Evolutionary conservation across 2,797 vertebrate species (phyloP).

Genomic region (Sebastes steindachneri): DNA sequence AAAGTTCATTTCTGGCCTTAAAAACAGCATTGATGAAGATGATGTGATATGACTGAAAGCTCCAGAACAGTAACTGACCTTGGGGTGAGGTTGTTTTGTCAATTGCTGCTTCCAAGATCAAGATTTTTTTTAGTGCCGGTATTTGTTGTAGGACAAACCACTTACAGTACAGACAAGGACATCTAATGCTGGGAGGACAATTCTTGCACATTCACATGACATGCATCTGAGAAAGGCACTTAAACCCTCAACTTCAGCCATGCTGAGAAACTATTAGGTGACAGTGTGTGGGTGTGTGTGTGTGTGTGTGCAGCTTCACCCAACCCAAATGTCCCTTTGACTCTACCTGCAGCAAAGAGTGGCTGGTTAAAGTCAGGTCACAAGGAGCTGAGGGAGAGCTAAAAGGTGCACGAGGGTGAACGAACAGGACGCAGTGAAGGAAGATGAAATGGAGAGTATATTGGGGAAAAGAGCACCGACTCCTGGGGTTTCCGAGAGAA

Average conservation of each 20-base stretch:
- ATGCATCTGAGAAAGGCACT: not conserved
- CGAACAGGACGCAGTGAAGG: slow-evolving; percentile 9
- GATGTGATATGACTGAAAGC: not conserved
- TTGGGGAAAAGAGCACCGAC: slow-evolving; percentile 7
- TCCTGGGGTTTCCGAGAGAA: slow-evolving; percentile 26
- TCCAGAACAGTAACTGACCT: not conserved
- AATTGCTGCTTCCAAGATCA: not conserved
- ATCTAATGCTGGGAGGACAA: not conserved
- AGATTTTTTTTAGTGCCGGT: too few species aligned
- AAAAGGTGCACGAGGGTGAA: slow-evolving; percentile 7
- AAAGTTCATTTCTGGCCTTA: not conserved
- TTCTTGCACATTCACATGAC: not conserved
- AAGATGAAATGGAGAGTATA: slow-evolving; percentile 35
- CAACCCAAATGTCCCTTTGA: not conserved
- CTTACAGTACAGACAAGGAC: not conserved
- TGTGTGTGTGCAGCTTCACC: not conserved
- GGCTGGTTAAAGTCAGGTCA: slow-evolving; percentile 37
- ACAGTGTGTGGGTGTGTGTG: not conserved
- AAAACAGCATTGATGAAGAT: not conserved
- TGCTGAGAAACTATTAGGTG: not conserved
- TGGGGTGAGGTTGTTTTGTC: not conserved
- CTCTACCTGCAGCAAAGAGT: not conserved
- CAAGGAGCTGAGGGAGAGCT: not conserved
- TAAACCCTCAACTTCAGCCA: not conserved
- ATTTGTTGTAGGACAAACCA: not conserved